Evolutionary conservation across 2,888 invertebrate species (phyloP), one percentile per base, ranked within the genome.

Genomic region (Julus scanicus): DNA sequence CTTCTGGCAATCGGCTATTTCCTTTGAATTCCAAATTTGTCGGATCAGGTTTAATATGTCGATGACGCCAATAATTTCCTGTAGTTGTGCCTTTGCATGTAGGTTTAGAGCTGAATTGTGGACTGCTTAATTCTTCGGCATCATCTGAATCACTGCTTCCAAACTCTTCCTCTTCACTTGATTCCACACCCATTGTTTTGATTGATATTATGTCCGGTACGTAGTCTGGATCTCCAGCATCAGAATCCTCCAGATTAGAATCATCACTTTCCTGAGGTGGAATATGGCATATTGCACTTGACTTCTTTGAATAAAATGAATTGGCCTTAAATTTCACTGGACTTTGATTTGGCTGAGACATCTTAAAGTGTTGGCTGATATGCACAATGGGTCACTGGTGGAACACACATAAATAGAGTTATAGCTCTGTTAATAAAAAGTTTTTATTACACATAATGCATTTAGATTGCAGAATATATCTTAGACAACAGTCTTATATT

Each of bases 221-320:
- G 15, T 57, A 57, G 53, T 57, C 53, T 57, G 53, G 53, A 57
- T 57, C 53, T 57, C 53, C 53, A 57, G 11, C 15, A 57, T 57
- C 53, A 57, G 53, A 57, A 57, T n/a, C 57, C 17, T 57, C 57
- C 17, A 57, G 17, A 15, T 57, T 6, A 57, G 57, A 57, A 17
- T 57, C 57, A 57, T 57, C 57, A 57, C 57, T 57, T 57, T 57
- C 57, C 57, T 57, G 0, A 57, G 57, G 57, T 57, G 57, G 57
- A 57, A 57, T 57, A 17, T 57, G 57, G 17, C 11, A 11, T 15
- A 57, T 57, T 11, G 11, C 15, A 57, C 57, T 57, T 11, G 57
- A 57, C 17, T 57, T 57, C 57, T 57, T 57, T 57, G 57, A 57
- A 57, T 57, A 57, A 57, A 57, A 57, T 57, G 57, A 57, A 15